phyloP scores from a whole-genome alignment of 2,113 vertebrate genomes.

The mouse (Mus musculus) region GRCm39 chr15:18001001-18001500 shows the following conservation, averaged over 20 bases:
- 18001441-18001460: not conserved
- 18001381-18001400: not conserved
- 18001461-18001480: accelerated
- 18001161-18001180: not conserved
- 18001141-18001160: not conserved
- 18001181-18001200: not conserved
- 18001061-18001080: not conserved
- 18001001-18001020: not conserved
- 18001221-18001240: not conserved
- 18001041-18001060: not conserved
- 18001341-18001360: not conserved
- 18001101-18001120: not conserved
- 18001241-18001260: not conserved
- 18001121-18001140: not conserved
- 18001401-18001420: not conserved
- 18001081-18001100: not conserved
- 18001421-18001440: not conserved
- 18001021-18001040: not conserved
- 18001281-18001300: not conserved
- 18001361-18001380: not conserved
- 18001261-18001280: not conserved
- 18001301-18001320: not conserved
- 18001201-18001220: not conserved
- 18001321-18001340: not conserved
- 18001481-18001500: not conserved